Evolutionary conservation across 2,888 invertebrate species (phyloP).

Genomic region (Melinaea marsaeus): DNA sequence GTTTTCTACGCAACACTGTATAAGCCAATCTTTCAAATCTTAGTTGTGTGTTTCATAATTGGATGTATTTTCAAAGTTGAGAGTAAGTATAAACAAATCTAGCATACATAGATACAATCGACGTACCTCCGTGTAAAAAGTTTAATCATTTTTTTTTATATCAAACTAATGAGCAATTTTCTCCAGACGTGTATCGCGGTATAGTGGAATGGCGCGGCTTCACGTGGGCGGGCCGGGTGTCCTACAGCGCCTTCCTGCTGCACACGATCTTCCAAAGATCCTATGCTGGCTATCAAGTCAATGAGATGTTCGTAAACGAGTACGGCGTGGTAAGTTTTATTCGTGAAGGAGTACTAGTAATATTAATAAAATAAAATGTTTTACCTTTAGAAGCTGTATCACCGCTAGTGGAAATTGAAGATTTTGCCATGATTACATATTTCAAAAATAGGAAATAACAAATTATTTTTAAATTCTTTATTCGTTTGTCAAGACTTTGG

Average conservation of each 20-base stretch:
- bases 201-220: slow-evolving; percentile 68
- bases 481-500: no score
- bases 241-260: slow-evolving; percentile 61
- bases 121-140: no score
- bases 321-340: slow-evolving; percentile 48
- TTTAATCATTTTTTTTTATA: neutral
- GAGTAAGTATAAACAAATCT: slow-evolving; percentile 44
- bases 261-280: slow-evolving; percentile 59
- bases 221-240: slow-evolving; percentile 56
- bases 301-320: slow-evolving; percentile 44
- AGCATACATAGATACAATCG: neutral
- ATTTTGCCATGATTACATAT: no score
- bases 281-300: slow-evolving; percentile 43
- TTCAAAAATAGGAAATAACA: no score
- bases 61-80: slow-evolving; percentile 57
- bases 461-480: no score
- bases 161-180: neutral
- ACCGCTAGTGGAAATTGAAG: no score
- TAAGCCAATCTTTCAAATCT: slow-evolving; percentile 54
- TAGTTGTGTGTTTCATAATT: slow-evolving; percentile 46
- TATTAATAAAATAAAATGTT: neutral
- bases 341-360: neutral
- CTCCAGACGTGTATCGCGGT: slow-evolving; percentile 49
- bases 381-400: no score
- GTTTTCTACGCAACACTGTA: slow-evolving; percentile 54